These are phyloP conservation scores for Leptinotarsa texana DNA, from an alignment of 1,140 invertebrate genomes.

Conservation along the genomic window DNA sequence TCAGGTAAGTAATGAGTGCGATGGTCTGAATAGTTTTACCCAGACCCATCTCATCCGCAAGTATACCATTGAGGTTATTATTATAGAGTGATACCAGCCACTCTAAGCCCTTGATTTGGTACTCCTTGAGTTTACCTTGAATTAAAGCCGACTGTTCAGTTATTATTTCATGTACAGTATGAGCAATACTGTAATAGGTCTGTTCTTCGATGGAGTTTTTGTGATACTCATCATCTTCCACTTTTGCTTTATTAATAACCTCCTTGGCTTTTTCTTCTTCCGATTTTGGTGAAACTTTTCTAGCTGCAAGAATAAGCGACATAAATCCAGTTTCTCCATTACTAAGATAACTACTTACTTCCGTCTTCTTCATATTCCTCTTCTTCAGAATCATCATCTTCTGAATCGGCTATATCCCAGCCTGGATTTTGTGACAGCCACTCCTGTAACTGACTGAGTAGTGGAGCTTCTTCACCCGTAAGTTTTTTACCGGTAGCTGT, in stretches of 20 bases:
- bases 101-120: slow-evolving; percentile 95
- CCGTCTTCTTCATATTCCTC: slow-evolving; percentile 61
- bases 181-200: slow-evolving; percentile 91
- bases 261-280: slow-evolving; percentile 58
- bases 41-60: slow-evolving; percentile 90
- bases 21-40: slow-evolving; percentile 99
- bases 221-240: slow-evolving; percentile 91
- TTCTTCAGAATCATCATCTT: slow-evolving; percentile 58
- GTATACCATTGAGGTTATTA: slow-evolving; percentile 97
- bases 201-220: slow-evolving; percentile 77
- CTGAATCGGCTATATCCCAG: slow-evolving; percentile 82
- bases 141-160: slow-evolving; percentile 92
- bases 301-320: not conserved
- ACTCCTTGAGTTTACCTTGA: slow-evolving; percentile 93
- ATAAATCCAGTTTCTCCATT: slow-evolving; percentile 63
- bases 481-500: slow-evolving; percentile 83
- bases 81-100: slow-evolving; percentile 99
- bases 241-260: slow-evolving; percentile 78
- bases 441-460: slow-evolving; percentile 83
- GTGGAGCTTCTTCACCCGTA: slow-evolving; percentile 88
- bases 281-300: slow-evolving; percentile 12
- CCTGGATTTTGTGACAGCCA: slow-evolving; percentile 83
- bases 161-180: slow-evolving; percentile 90
- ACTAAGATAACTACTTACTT: slow-evolving; percentile 20
- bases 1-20: slow-evolving; percentile 93